These are phyloP conservation scores for Corythaeola cristata DNA, from an alignment of 2,113 vertebrate genomes.

Conservation along the genomic window DNA sequence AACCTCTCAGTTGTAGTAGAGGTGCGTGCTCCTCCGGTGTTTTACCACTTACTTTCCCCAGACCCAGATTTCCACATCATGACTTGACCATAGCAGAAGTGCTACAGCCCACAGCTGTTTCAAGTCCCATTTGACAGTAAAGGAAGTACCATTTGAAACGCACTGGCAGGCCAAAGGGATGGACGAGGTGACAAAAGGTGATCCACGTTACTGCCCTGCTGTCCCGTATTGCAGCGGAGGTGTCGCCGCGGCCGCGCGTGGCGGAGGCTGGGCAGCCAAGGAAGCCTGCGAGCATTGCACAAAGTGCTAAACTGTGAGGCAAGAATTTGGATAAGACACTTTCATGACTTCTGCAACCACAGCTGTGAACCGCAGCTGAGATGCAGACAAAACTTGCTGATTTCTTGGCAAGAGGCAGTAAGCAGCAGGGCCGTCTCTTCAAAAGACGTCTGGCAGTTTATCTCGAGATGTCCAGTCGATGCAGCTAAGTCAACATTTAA, in stretches of 20 bases:
- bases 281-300: fast-evolving
- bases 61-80: fast-evolving
- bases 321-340: background rate
- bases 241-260: fast-evolving
- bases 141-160: background rate
- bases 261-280: fast-evolving
- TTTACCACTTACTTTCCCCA: background rate
- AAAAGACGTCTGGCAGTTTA: constrained; percentile 22
- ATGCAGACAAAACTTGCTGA: background rate
- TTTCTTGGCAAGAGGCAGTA: background rate
- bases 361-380: constrained; percentile 17
- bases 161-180: background rate
- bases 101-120: fast-evolving
- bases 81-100: background rate
- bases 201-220: fast-evolving
- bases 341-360: background rate
- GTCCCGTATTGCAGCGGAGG: background rate
- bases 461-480: background rate
- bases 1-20: too few species aligned
- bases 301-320: background rate
- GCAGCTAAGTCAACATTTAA: constrained; percentile 19
- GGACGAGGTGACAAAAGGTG: background rate
- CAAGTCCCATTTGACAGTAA: background rate
- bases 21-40: fast-evolving
- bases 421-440: constrained; percentile 20